These are phyloP conservation scores for Sceliomorpha sp. DNA, from an alignment of 2,888 invertebrate genomes.

Conservation along the genomic window DNA sequence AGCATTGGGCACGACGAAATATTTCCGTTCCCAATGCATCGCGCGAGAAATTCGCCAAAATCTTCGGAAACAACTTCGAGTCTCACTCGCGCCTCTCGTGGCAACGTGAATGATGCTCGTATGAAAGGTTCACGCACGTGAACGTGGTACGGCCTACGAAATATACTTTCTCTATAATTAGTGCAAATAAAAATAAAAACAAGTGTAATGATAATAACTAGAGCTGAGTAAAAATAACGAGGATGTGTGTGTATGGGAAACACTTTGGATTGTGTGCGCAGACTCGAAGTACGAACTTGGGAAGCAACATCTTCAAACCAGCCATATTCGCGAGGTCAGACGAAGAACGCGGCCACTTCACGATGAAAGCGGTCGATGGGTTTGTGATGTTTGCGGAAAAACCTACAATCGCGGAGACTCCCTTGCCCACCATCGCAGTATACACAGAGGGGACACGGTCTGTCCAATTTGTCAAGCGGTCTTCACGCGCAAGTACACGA, in stretches of 20 bases:
- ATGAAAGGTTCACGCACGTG: too few species aligned
- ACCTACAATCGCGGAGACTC: slow-evolving; percentile 79
- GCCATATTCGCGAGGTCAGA: slow-evolving; percentile 62
- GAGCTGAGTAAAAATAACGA: slow-evolving; percentile 60
- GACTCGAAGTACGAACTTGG: slow-evolving; percentile 72
- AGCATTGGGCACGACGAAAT: too few species aligned
- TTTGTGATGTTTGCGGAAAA: slow-evolving; percentile 80
- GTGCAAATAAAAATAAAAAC: too few species aligned
- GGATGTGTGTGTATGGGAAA: slow-evolving; percentile 75
- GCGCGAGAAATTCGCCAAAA: too few species aligned
- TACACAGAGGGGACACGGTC: slow-evolving; percentile 79
- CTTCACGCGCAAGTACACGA: slow-evolving; percentile 79
- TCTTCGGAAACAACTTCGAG: too few species aligned
- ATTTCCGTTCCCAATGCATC: too few species aligned
- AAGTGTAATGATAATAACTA: slow-evolving; percentile 19
- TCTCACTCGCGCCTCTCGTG: too few species aligned
- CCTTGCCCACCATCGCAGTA: slow-evolving; percentile 79
- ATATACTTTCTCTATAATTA: too few species aligned
- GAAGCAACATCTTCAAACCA: slow-evolving; percentile 66
- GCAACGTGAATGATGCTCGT: too few species aligned
- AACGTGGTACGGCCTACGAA: too few species aligned
- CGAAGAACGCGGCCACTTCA: slow-evolving; percentile 75
- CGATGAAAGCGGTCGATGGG: slow-evolving; percentile 77
- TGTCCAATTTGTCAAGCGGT: slow-evolving; percentile 79
- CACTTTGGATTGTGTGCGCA: slow-evolving; percentile 80